phyloP scores from a whole-genome alignment of 2,888 invertebrate species.

The Brenthis hecate region DNA sequence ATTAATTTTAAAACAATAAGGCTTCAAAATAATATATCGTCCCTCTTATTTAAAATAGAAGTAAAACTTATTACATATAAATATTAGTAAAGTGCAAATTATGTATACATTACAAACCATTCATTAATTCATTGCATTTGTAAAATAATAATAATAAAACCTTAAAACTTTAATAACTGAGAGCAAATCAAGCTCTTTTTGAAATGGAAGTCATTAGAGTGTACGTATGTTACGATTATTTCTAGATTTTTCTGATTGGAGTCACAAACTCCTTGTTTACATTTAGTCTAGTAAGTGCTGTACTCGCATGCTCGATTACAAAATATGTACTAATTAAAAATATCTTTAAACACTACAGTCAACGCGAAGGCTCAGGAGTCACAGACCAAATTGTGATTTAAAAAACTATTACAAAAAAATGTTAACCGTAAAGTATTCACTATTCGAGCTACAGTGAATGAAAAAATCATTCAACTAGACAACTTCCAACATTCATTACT shows the following conservation, averaged over 20 bases:
- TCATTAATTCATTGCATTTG: neutral
- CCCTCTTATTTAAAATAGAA: conserved; percentile 3
- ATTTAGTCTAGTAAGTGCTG: conserved; percentile 54
- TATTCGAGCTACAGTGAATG: conserved; percentile 33
- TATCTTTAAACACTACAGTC: conserved; percentile 35
- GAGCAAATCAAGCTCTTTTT: neutral
- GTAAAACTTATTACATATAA: neutral
- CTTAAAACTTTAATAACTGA: neutral
- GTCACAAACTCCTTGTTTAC: conserved; percentile 59
- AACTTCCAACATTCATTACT: conserved; percentile 26
- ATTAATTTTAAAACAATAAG: conserved; percentile 4
- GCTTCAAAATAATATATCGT: conserved; percentile 5
- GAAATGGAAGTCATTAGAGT: conserved; percentile 2
- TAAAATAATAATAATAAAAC: neutral
- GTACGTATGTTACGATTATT: neutral
- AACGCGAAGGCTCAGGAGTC: conserved; percentile 30
- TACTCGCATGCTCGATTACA: conserved; percentile 43
- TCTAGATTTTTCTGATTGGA: conserved; percentile 6
- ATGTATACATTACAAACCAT: neutral
- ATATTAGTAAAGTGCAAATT: conserved; percentile 5
- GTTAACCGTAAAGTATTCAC: conserved; percentile 25
- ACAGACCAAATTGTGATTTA: conserved; percentile 34
- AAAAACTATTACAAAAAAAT: conserved; percentile 32
- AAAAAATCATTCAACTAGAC: conserved; percentile 15
- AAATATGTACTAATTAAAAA: conserved; percentile 32